phyloP scores from a whole-genome alignment of 2,888 invertebrate species.

The Drosophila neutralis region DNA sequence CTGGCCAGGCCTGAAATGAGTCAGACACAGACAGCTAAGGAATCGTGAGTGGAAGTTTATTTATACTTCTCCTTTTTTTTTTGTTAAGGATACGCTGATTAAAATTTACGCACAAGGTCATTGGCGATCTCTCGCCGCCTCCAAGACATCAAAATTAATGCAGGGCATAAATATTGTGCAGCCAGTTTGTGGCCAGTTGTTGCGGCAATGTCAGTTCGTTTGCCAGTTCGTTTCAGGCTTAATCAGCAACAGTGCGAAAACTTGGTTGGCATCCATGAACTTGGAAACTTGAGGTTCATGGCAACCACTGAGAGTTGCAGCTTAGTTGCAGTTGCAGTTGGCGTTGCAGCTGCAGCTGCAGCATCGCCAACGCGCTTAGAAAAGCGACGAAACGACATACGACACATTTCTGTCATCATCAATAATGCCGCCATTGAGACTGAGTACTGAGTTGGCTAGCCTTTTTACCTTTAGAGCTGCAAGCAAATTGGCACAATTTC shows the following conservation, averaged over 20 bases:
- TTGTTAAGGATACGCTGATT: conserved; percentile 65
- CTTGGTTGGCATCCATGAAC: conserved; percentile 50
- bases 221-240: conserved; percentile 52
- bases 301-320: conserved; percentile 25
- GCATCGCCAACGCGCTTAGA: conserved; percentile 45
- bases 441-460: conserved; percentile 28
- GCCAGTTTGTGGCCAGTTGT: conserved; percentile 18
- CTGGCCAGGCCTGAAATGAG: conserved; percentile 20
- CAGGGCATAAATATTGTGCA: conserved; percentile 74
- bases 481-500: conserved; percentile 80
- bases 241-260: conserved; percentile 57
- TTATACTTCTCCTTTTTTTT: neutral
- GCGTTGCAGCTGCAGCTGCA: conserved; percentile 20
- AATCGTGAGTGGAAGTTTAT: conserved; percentile 27
- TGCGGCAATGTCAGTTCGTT: conserved; percentile 11
- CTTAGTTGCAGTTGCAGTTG: conserved; percentile 26
- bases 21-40: conserved; percentile 22
- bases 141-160: conserved; percentile 70
- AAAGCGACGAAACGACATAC: conserved; percentile 46
- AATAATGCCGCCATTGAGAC: conserved; percentile 74
- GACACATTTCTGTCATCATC: conserved; percentile 82
- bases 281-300: conserved; percentile 64
- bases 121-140: conserved; percentile 45
- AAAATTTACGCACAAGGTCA: conserved; percentile 76
- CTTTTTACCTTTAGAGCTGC: conserved; percentile 46